These are phyloP conservation scores for Drymonia ruficornis DNA, from an alignment of 2,888 invertebrate species.

Conservation along the genomic window DNA sequence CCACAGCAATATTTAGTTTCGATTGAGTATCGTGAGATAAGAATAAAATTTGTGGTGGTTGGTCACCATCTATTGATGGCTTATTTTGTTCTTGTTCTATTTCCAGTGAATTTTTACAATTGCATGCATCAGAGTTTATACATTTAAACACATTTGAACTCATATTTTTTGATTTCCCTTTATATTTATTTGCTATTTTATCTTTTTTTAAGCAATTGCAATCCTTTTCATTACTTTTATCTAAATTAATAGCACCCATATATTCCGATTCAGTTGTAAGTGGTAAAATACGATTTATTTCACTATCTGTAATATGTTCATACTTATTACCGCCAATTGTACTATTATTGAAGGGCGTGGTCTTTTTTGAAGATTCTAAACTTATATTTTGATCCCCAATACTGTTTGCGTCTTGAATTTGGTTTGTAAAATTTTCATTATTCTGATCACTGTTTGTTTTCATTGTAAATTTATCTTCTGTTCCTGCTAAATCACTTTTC, in stretches of 20 bases:
- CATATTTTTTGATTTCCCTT: conserved; percentile 13
- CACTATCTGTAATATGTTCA: conserved; percentile 13
- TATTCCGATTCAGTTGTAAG: conserved; percentile 60
- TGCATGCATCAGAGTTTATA: conserved; percentile 41
- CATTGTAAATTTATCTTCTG: conserved; percentile 19
- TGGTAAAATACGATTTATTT: conserved; percentile 23
- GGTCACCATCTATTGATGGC: conserved; percentile 11
- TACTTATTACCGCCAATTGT: conserved; percentile 4
- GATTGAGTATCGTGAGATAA: conserved; percentile 8
- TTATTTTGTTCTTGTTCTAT: conserved; percentile 19
- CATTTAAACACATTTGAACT: conserved; percentile 36
- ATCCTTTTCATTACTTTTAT: conserved; percentile 59
- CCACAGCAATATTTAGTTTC: conserved; percentile 9
- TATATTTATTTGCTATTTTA: conserved; percentile 14
- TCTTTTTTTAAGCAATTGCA: conserved; percentile 42
- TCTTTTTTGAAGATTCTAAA: conserved; percentile 7
- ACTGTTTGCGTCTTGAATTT: conserved; percentile 12
- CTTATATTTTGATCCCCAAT: conserved; percentile 6
- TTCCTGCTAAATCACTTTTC: conserved; percentile 45
- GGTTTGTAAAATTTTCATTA: conserved; percentile 18
- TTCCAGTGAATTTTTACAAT: conserved; percentile 32
- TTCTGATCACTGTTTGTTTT: conserved; percentile 17
- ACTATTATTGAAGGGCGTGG: conserved; percentile 2
- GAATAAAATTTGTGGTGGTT: conserved; percentile 10
- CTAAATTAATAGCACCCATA: conserved; percentile 64